Evolutionary conservation across 2,888 invertebrate genomes (phyloP), one percentile per base, ranked within the genome.

Genomic region (Drosophila mercatorum): DNA sequence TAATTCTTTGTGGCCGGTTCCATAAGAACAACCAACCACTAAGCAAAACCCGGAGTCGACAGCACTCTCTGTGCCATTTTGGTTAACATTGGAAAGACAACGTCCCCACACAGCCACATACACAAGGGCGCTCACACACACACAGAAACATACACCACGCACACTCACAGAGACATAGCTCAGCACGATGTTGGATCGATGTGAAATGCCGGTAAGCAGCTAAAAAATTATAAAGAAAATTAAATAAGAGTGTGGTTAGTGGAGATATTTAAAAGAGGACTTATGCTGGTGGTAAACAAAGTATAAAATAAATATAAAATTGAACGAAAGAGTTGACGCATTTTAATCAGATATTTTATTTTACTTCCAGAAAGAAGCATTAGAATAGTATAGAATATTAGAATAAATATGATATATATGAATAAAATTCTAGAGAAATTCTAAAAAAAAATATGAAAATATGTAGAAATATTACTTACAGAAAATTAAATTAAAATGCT

Each of bases 171-270:
- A 75, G 51, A 75, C 58, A 69, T 59, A 78, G 67, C 73, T 53
- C 47, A 59, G 46, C 72, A 80, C 60, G 69, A 91, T 91, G 91
- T 89, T 91, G 86, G 91, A 91, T 91, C 92, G 92, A 90, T 91
- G 92, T 82, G 91, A 91, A 91, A 91, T 92, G 91, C 91, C 91
- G 91, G 91, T 91, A 82, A 88, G 91, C 87, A 40, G 34, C 26
- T 17, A 1, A 10, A 51, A 12, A 61, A n/a, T 61, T 8, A 3
- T 43, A 11, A 38, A 68, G 38, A 11, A n/a, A 14, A 1, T 12
- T 2, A 55, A 53, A 49, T 22, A 28, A 8, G 10, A 31, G 6
- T 22, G 7, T 3, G 14, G 52, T 11, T 12, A 11, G 2, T 14
- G 5, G 14, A 2, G 12, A 8, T 4, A 8, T 36, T n/a, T 7